Evolutionary conservation across 2,113 vertebrate species (phyloP), one percentile per base, ranked within the genome.

Genomic region (Coryphaenoides rupestris): DNA sequence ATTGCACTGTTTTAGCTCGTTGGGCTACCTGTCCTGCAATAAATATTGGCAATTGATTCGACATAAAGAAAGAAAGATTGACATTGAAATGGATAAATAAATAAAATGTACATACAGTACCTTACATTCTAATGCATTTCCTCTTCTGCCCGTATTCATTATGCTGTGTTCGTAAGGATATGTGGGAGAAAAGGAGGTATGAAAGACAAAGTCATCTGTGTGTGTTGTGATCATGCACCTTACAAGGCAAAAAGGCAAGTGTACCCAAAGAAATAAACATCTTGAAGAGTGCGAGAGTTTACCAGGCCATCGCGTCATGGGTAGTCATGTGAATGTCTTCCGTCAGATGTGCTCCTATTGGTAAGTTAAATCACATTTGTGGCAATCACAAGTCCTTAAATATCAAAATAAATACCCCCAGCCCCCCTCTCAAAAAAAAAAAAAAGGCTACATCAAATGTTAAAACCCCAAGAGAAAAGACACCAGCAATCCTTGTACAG

Each of bases 1-100:
- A 87, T 88, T 86, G 85, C 88, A 86, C 85, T 33, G 69, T 19
- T 69, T 68, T 24, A 77, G 65, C 73, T 73, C 9, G 58, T 22
- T 28, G 69, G 65, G 68, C 72, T 69, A 66, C 63, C 69, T 66
- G 49, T 84, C 60, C 66, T 55, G 28, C 33, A 61, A 53, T 46
- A 69, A 66, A 58, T 62, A 58, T 46, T 77, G 60, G 59, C 54
- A 57, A 65, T 69, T 17, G 52, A 59, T 19, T 19, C 57, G 19
- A 14, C 45, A 55, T 55, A 63, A 21, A 45, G 1, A 33, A 64
- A 58, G 0, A 14, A 24, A 26, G 24, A 3, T 26, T 26, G n/a
- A 26, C 24, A 26, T 3, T 3, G 24, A 26, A 33, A 28, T n/a
- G 22, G 50, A 13, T 49, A 2, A 65, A 53, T 49, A 59, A 67